These are phyloP conservation scores for Podarcis raffonei DNA, from an alignment of 2,113 vertebrate genomes.

Conservation along the genomic window DNA sequence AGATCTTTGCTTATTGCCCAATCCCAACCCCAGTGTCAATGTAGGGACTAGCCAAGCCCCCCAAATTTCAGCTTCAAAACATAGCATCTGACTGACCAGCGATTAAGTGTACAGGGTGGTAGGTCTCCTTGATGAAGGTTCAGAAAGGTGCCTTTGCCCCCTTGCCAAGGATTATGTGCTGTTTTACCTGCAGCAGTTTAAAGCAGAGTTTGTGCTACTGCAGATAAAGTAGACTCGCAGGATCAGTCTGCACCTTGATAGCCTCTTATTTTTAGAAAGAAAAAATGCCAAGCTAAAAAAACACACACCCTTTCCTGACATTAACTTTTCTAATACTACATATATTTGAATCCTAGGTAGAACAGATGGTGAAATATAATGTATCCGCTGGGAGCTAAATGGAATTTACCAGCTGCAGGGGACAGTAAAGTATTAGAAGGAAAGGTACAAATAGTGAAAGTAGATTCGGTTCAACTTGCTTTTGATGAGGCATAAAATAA, in stretches of 20 bases:
- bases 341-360: constrained; percentile 33
- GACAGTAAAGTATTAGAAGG: constrained; percentile 53
- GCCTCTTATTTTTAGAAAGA: constrained; percentile 28
- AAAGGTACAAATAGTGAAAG: constrained; percentile 51
- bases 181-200: not conserved
- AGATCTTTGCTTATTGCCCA: not conserved
- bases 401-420: constrained; percentile 26
- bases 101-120: not conserved
- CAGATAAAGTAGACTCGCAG: not conserved
- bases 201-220: not conserved
- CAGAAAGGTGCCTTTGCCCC: not conserved
- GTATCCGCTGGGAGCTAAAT: constrained; percentile 33
- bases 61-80: not conserved
- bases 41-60: not conserved
- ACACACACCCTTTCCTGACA: constrained; percentile 35
- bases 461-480: constrained; percentile 54
- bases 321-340: constrained; percentile 31
- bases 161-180: not conserved
- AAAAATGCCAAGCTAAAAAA: constrained; percentile 34
- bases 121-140: not conserved
- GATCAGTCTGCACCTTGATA: not conserved
- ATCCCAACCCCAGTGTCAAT: not conserved
- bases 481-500: constrained; percentile 59
- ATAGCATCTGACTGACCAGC: not conserved
- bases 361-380: constrained; percentile 53